Conservation (phyloP, 2,113 vertebrate genomes). For the Pelodiscus sinensis region DNA sequence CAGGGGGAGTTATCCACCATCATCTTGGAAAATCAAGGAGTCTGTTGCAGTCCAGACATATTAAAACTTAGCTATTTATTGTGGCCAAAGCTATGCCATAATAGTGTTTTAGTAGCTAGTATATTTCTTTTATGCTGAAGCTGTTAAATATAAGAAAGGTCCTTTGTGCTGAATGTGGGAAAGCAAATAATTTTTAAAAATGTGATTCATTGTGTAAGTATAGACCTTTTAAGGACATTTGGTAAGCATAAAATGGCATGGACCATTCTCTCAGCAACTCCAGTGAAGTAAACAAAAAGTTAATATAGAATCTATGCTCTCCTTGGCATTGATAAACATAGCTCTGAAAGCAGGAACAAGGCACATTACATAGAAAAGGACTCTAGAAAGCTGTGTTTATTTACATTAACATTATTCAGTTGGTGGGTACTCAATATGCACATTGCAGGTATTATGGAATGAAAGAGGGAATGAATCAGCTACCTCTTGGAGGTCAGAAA, state of each 20-base stretch:
- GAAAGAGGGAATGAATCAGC: neutral
- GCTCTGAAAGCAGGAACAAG: conserved; percentile 74
- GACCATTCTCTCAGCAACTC: conserved; percentile 67
- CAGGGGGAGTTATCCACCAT: conserved; percentile 1
- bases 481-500: neutral
- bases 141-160: conserved; percentile 75
- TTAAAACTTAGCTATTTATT: conserved; percentile 65
- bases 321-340: conserved; percentile 78
- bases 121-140: conserved; percentile 49
- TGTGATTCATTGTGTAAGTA: conserved; percentile 71
- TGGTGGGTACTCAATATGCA: conserved; percentile 66
- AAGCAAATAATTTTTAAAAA: conserved; percentile 72
- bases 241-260: conserved; percentile 70
- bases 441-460: conserved; percentile 67
- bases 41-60: conserved; percentile 64
- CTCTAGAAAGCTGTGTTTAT: conserved; percentile 76
- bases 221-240: conserved; percentile 63
- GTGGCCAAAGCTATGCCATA: conserved; percentile 30
- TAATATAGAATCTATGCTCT: conserved; percentile 69
- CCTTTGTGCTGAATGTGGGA: conserved; percentile 76
- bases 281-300: conserved; percentile 74
- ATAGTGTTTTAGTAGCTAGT: conserved; percentile 60
- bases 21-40: conserved; percentile 42
- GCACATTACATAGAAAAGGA: conserved; percentile 77
- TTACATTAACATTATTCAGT: conserved; percentile 72